Evolutionary conservation across 2,797 vertebrate genomes (phyloP).

Genomic region (Xiphorhynchus erythropygius): DNA sequence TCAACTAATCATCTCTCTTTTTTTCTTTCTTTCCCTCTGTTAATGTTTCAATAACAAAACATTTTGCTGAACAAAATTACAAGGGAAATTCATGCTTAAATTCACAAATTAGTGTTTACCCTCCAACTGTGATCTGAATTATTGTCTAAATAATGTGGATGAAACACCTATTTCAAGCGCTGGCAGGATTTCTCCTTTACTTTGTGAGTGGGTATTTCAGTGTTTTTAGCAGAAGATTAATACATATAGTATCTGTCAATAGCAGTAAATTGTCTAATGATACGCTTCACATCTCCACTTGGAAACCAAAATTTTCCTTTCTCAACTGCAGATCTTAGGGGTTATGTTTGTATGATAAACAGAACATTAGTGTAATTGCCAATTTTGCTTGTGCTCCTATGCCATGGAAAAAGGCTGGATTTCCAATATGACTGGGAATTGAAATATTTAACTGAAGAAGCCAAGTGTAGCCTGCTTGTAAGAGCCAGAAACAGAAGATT

Average conservation of each 20-base stretch:
- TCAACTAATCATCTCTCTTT: neutral
- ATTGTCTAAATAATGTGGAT: neutral
- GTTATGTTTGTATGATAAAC: neutral
- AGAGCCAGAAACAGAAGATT: neutral
- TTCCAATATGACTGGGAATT: neutral
- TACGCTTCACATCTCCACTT: neutral
- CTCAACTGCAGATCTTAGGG: neutral
- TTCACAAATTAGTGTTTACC: constrained; percentile 12
- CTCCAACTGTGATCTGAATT: neutral
- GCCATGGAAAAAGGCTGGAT: neutral
- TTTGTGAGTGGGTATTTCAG: neutral
- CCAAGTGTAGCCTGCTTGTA: neutral
- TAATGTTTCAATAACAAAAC: constrained; percentile 16
- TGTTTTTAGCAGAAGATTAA: constrained; percentile 26
- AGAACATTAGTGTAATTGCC: neutral
- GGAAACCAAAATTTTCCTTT: neutral
- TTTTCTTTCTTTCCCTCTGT: neutral
- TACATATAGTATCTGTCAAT: neutral
- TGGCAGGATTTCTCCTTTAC: neutral
- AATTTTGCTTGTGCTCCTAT: neutral
- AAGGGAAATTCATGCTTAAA: neutral
- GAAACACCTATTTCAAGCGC: neutral
- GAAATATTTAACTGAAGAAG: constrained; percentile 18
- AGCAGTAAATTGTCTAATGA: neutral
- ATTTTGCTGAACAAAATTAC: neutral